These are phyloP conservation scores for Margaritifera margaritifera DNA, from an alignment of 2,888 invertebrate species.

Conservation along the genomic window DNA sequence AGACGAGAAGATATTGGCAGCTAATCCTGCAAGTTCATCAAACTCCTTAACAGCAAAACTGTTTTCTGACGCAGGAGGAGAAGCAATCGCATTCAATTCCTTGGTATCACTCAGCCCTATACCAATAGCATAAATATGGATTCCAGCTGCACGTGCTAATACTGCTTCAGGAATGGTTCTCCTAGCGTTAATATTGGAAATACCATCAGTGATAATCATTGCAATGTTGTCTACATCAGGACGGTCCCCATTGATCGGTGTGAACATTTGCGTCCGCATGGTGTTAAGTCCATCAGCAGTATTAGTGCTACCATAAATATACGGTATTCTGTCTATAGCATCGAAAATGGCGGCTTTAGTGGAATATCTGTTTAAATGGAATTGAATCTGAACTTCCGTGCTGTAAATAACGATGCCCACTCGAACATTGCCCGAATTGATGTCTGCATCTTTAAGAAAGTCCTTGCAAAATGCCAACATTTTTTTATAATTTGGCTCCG, in stretches of 20 bases:
- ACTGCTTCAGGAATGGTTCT: constrained; percentile 62
- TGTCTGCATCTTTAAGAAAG: constrained; percentile 52
- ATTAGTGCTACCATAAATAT: constrained; percentile 64
- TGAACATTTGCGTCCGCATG: constrained; percentile 58
- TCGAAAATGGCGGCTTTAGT: constrained; percentile 46
- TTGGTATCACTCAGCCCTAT: constrained; percentile 46
- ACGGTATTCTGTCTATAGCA: constrained; percentile 56
- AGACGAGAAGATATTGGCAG: constrained; percentile 50
- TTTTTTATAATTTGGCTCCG: constrained; percentile 53
- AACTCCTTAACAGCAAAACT: constrained; percentile 45
- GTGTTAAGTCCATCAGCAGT: constrained; percentile 60
- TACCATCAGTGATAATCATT: constrained; percentile 68
- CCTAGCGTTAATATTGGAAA: constrained; percentile 62
- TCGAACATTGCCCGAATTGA: constrained; percentile 53
- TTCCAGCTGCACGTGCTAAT: constrained; percentile 34
- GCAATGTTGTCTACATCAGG: constrained; percentile 53
- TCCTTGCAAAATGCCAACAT: constrained; percentile 57
- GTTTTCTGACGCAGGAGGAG: constrained; percentile 36
- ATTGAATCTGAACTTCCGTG: constrained; percentile 51
- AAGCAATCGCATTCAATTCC: constrained; percentile 49
- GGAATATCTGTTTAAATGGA: constrained; percentile 52
- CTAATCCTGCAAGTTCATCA: constrained; percentile 40
- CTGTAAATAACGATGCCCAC: constrained; percentile 63
- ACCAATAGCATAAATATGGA: constrained; percentile 53
- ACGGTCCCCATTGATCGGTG: constrained; percentile 58